These are phyloP conservation scores for Eretmochelys imbricata DNA, from an alignment of 2,113 vertebrate species.

Conservation along the genomic window DNA sequence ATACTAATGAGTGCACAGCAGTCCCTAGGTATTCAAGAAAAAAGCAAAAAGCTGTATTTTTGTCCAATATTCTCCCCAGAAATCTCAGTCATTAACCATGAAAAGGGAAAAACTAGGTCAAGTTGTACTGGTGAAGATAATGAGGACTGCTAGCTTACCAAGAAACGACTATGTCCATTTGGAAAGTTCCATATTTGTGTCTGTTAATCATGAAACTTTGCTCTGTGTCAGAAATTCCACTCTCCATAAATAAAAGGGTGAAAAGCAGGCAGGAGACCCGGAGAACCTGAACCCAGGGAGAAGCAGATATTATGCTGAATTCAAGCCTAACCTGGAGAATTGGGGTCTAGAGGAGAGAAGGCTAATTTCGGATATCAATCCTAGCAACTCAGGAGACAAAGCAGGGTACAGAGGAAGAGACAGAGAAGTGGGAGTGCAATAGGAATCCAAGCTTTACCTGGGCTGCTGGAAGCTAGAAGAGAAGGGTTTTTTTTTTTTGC, in stretches of 20 bases:
- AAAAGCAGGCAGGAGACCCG: slow-evolving; percentile 60
- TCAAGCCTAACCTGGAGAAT: slow-evolving; percentile 54
- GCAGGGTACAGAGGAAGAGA: background rate
- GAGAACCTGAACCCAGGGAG: slow-evolving; percentile 67
- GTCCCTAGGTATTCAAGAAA: background rate
- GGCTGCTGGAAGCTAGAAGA: slow-evolving; percentile 17
- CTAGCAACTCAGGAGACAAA: background rate
- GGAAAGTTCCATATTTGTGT: slow-evolving; percentile 65
- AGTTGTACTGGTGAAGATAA: slow-evolving; percentile 38
- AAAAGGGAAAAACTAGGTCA: slow-evolving; percentile 33
- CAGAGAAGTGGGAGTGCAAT: background rate
- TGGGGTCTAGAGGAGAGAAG: slow-evolving; percentile 9
- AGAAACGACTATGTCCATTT: slow-evolving; percentile 48
- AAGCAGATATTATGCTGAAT: slow-evolving; percentile 61
- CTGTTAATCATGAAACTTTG: slow-evolving; percentile 63
- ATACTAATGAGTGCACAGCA: slow-evolving; percentile 22
- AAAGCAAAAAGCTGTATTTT: background rate
- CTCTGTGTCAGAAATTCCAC: slow-evolving; percentile 60
- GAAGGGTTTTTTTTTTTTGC: background rate
- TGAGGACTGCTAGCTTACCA: slow-evolving; percentile 56
- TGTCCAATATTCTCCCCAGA: slow-evolving; percentile 39
- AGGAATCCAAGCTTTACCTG: background rate
- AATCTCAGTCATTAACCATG: slow-evolving; percentile 53
- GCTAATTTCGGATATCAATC: background rate
- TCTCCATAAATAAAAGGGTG: slow-evolving; percentile 60